phyloP scores from a whole-genome alignment of 2,113 vertebrate genomes.

The Rhabdomys dilectus region DNA sequence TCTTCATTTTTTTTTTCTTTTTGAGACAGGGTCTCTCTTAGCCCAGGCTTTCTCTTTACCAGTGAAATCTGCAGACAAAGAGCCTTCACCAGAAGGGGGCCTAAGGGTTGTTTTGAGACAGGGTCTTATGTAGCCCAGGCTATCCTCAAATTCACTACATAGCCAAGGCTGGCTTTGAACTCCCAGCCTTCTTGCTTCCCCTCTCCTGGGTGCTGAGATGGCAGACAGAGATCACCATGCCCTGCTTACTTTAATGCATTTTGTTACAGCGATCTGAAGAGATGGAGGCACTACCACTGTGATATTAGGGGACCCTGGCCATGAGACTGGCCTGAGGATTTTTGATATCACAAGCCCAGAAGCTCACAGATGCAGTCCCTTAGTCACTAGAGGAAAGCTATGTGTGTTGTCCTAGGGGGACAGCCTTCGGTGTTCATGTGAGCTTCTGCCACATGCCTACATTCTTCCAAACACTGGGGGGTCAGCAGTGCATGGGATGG shows the following conservation, averaged over 20 bases:
- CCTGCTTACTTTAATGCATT: background rate
- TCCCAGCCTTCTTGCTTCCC: background rate
- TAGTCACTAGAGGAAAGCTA: background rate
- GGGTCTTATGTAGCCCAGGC: background rate
- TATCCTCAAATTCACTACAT: background rate
- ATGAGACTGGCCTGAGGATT: background rate
- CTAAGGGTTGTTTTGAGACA: background rate
- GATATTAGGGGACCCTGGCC: background rate
- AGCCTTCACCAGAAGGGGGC: background rate
- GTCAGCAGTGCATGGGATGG: too few relatives aligned
- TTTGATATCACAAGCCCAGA: background rate
- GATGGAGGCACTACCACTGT: background rate
- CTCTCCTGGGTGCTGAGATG: background rate
- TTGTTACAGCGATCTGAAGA: background rate
- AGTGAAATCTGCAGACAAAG: background rate
- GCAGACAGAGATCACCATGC: background rate
- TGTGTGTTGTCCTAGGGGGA: background rate
- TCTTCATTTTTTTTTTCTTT: background rate
- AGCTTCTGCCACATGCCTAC: background rate
- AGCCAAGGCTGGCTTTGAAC: background rate
- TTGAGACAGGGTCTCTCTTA: background rate
- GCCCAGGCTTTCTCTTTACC: background rate
- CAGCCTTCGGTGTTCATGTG: background rate
- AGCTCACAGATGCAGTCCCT: background rate
- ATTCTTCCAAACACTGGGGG: background rate